phyloP scores from a whole-genome alignment of 2,888 invertebrate species.

The Carabus problematicus region DNA sequence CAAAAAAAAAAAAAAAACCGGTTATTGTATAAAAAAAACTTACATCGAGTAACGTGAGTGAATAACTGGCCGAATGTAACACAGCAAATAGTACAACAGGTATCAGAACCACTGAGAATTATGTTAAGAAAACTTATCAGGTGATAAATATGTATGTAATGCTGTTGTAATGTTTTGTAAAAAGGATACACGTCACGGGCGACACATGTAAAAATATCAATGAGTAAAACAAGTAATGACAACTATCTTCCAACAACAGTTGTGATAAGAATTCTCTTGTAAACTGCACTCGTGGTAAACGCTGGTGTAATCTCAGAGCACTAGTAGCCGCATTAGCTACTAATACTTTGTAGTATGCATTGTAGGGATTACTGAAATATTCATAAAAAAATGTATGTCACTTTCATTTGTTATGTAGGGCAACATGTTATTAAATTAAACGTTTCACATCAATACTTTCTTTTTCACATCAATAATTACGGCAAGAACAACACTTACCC shows the following conservation, averaged over 20 bases:
- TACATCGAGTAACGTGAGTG: slow-evolving; percentile 88
- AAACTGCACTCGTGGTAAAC: slow-evolving; percentile 84
- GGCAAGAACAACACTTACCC: slow-evolving; percentile 69
- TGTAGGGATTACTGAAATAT: slow-evolving; percentile 72
- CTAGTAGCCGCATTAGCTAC: slow-evolving; percentile 94
- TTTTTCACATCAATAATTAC: neutral
- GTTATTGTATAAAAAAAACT: slow-evolving; percentile 61
- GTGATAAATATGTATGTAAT: neutral
- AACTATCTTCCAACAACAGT: slow-evolving; percentile 89
- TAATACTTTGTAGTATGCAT: slow-evolving; percentile 89
- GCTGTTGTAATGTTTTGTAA: slow-evolving; percentile 29
- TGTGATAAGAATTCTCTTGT: slow-evolving; percentile 82
- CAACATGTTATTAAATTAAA: slow-evolving; percentile 14
- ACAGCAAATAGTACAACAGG: slow-evolving; percentile 92
- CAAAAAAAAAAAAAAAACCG: no score
- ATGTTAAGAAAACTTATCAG: slow-evolving; percentile 53
- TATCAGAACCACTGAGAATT: slow-evolving; percentile 78
- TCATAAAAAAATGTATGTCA: slow-evolving; percentile 26
- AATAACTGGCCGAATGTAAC: slow-evolving; percentile 92
- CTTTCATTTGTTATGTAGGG: slow-evolving; percentile 29
- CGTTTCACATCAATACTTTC: neutral
- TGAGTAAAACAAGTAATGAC: slow-evolving; percentile 95
- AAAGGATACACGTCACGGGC: slow-evolving; percentile 90
- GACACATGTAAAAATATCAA: slow-evolving; percentile 85
- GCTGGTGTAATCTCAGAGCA: slow-evolving; percentile 92